Base-by-base conservation (phyloP, 2,797 vertebrate species). In the Hozukius guyotensis region DNA sequence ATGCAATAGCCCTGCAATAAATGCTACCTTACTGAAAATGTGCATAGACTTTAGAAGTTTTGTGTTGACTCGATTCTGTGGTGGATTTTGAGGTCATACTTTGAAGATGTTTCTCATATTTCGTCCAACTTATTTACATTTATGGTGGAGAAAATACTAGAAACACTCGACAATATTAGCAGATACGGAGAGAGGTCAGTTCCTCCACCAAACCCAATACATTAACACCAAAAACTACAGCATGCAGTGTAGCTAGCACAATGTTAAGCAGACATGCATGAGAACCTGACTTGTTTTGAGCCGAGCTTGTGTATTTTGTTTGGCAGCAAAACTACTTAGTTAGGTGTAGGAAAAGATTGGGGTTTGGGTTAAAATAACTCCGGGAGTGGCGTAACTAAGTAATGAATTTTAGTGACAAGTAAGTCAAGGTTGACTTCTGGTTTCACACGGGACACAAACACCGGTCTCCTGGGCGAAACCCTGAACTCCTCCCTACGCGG, bases 1-100 rank as follows among this genome's bases (percentile, higher is more conserved):
- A 34, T 71, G 75, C 66, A 85, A 77, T 11, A 14, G 5, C 24
- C 18, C 27, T 29, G 63, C 55, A 76, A 73, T 27, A 53, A 72
- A 64, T 18, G 2, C 22, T 49, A 38, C 2, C 14, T 61, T 29
- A 27, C 7, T 66, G 6, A 29, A 81, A 61, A 61, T 72, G 29
- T 52, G 27, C 27, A 52, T 4, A 8, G 16, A 29, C 6, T 8
- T 75, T 24, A 32, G 1, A 81, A 11, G 24, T 69, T 27, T 56
- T 22, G 62, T 8, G 11, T 69, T 56, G 29, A 53, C 11, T 55
- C 10, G n/a, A 11, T 65, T 72, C 14, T 46, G 34, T 11, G 16
- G 18, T 53, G 12, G 8, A 49, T 34, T 67, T 67, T 52, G 67
- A 38, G 13, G 13, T n/a, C n/a, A 8, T 14, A 11, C 27, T 49